Base-by-base conservation (phyloP, 2,888 invertebrate species). In the Phaonia tiefii region DNA sequence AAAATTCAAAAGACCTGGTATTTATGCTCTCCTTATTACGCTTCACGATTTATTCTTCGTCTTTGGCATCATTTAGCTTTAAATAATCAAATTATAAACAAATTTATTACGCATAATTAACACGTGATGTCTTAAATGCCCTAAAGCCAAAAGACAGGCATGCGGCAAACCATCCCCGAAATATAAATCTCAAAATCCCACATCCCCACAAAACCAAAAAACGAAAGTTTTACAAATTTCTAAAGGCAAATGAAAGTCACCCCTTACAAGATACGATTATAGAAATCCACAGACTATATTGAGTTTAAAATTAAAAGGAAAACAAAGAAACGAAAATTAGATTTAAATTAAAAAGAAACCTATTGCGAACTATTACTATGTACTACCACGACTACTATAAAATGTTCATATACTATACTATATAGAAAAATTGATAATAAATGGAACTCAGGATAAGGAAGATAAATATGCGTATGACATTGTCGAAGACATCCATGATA, bases 21-120 rank as follows among this genome's bases (percentile, higher is more conserved):
- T 1, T 26, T 26, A 1, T n/a, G 2, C 10, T 2, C 46, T 46
- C 7, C 46, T 10, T n/a, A 8, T 56, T 56, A 10, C 22, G 22
- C 58, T 15, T n/a, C 22, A 58, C 25, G 26, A 31, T 37, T 60
- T 60, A 60, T 37, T 8, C 60, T 37, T 17, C 60, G 42, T 63
- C 63, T 42, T n/a, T 37, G 20, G 42, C 63, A 22, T 63, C 39
- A 13, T 42, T 63, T 42, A 63, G 63, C 31, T 69, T n/a, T 42
- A 54, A 37, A 67, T 75, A 75, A 80, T 69, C 15, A 46, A 73
- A 75, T 79, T 67, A 75, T 44, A 60, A 75, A 67, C 20, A 79
- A 49, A 75, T 67, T 75, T 66, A 60, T 67, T 63, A 49, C 20
- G 80, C 54, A 67, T 69, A 75, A 80, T 75, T 80, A 75, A 80